Percentiles rank a stretch among this genome's conserved stretches.
Conservation (phyloP, 2,113 vertebrate species). For the Microtus richardsoni region DNA sequence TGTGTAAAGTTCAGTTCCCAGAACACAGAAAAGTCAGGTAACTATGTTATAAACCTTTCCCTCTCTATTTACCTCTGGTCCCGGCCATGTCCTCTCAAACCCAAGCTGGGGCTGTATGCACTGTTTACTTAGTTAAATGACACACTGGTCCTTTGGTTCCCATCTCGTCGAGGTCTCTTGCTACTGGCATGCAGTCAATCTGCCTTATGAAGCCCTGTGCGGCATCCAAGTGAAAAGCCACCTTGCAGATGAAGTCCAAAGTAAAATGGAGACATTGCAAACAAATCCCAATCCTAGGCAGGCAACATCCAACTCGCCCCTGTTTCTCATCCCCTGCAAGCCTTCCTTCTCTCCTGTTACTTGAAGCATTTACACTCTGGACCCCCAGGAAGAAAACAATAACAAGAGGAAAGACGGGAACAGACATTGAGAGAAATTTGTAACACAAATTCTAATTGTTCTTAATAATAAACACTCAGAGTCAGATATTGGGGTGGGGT, state of each 20-base stretch:
- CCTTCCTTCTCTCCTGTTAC: not conserved
- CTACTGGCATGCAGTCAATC: not conserved
- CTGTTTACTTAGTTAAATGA: not conserved
- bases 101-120: not conserved
- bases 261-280: not conserved
- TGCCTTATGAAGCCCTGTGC: not conserved
- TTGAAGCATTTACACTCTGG: not conserved
- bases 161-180: not conserved
- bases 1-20: not conserved
- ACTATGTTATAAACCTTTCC: not conserved
- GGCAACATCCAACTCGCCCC: not conserved
- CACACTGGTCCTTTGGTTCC: not conserved
- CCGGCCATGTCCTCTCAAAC: not conserved
- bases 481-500: too few species aligned
- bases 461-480: too few species aligned
- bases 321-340: not conserved
- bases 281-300: not conserved
- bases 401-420: not conserved
- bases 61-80: not conserved
- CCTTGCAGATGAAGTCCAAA: not conserved
- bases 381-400: not conserved
- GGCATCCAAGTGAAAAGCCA: not conserved
- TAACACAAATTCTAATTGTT: too few species aligned
- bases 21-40: not conserved
- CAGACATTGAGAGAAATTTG: not conserved